A percentile compares a stretch with the other conserved stretches of the same genome.
Evolutionary conservation across 2,888 invertebrate genomes (phyloP).

Genomic region (Lepidochrysops patricia): DNA sequence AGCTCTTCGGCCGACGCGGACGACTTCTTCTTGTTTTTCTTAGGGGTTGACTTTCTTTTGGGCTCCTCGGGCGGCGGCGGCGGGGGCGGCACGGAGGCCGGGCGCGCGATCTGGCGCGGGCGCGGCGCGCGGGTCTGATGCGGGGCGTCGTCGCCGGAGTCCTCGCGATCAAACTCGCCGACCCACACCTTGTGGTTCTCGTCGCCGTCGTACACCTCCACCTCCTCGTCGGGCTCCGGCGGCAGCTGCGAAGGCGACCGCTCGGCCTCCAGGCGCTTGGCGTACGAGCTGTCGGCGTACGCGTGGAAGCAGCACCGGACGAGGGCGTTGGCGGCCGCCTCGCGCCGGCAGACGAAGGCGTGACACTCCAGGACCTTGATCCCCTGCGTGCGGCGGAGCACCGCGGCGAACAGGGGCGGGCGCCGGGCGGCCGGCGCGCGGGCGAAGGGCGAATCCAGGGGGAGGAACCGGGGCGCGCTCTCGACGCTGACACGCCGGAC

Average conservation of each 20-base stretch:
- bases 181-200: conserved; percentile 97
- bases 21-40: conserved; percentile 73
- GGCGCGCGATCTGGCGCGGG: conserved; percentile 86
- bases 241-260: conserved; percentile 56
- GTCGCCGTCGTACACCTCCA: conserved; percentile 90
- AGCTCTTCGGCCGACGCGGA: conserved; percentile 75
- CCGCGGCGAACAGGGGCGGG: conserved; percentile 97
- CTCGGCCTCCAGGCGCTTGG: conserved; percentile 83
- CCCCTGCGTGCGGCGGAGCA: conserved; percentile 94
- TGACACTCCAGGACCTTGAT: conserved; percentile 99
- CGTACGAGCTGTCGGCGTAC: conserved; percentile 96
- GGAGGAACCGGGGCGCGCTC: conserved; percentile 90
- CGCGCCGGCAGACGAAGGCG: conserved; percentile 97
- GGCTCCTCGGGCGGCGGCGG: conserved; percentile 82
- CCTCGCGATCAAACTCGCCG: conserved; percentile 84
- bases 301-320: conserved; percentile 98
- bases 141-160: conserved; percentile 79
- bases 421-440: conserved; percentile 93
- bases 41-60: conserved; percentile 74
- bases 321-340: conserved; percentile 97
- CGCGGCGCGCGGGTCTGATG: conserved; percentile 79
- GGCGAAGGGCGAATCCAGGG: conserved; percentile 96
- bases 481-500: conserved; percentile 88
- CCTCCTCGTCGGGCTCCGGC: conserved; percentile 78
- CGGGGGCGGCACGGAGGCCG: conserved; percentile 89